Percentiles rank a stretch among this genome's conserved stretches.
These are phyloP conservation scores for Toxostoma redivivum DNA, from an alignment of 2,113 vertebrate genomes.

Conservation along the genomic window DNA sequence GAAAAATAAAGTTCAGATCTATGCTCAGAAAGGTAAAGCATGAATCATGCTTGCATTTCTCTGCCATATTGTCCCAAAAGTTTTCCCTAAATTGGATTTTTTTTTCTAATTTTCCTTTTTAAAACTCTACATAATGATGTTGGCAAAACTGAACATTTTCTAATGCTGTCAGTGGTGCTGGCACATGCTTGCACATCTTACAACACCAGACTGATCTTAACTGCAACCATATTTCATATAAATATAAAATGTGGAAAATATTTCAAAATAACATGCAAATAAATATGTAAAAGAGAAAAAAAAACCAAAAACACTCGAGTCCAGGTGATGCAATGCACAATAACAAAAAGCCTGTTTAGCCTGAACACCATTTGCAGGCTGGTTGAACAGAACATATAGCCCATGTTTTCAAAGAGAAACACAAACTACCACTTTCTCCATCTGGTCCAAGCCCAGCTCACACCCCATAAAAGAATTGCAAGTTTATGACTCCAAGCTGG, in stretches of 20 bases:
- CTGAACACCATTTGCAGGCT: not conserved
- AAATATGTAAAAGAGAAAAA: not conserved
- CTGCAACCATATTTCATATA: not conserved
- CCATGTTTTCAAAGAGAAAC: conserved; percentile 20
- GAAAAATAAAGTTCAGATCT: not conserved
- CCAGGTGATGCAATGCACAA: not conserved
- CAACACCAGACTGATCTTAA: not conserved
- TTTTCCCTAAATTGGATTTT: not conserved
- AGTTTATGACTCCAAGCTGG: conserved; percentile 54
- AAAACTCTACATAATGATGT: not conserved
- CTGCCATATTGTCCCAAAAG: not conserved
- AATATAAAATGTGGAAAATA: not conserved
- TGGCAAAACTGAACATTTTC: not conserved
- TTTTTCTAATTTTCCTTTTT: not conserved
- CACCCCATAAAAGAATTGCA: conserved; percentile 48
- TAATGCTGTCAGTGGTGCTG: not conserved
- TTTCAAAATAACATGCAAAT: not conserved
- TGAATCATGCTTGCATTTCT: not conserved
- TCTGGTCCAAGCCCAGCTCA: conserved; percentile 46
- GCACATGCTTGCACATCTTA: not conserved
- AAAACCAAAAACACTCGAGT: not conserved
- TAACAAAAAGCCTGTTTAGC: not conserved
- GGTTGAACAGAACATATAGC: not conserved
- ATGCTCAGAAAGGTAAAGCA: not conserved
- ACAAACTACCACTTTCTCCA: conserved; percentile 24